A percentile compares a stretch with the other conserved stretches of the same genome.
Evolutionary conservation across 1,140 invertebrate genomes (phyloP).

Genomic region (Orchestia grillus): DNA sequence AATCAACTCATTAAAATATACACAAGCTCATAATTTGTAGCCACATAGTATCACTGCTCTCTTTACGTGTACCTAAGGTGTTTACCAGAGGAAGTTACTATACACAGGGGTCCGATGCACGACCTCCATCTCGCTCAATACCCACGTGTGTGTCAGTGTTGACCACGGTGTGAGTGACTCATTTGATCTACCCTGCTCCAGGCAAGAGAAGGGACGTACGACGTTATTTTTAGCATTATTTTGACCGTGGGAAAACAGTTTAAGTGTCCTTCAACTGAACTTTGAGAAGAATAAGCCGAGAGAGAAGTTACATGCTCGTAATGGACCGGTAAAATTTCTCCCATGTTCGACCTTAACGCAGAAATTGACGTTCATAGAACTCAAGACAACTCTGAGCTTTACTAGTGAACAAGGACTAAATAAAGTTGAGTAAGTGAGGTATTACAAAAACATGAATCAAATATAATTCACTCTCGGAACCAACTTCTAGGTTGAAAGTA

Average conservation of each 20-base stretch:
- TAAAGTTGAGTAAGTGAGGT: background rate
- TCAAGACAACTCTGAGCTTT: background rate
- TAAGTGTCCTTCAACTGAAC: background rate
- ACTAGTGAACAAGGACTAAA: background rate
- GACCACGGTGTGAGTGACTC: background rate
- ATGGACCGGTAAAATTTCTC: background rate
- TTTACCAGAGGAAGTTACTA: background rate
- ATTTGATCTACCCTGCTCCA: background rate
- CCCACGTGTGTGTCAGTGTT: background rate
- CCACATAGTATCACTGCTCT: background rate
- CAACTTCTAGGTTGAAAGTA: background rate
- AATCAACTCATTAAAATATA: too few species aligned
- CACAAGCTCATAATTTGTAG: background rate
- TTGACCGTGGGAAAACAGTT: background rate
- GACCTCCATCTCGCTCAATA: background rate
- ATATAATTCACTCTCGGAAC: background rate
- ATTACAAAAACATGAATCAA: background rate
- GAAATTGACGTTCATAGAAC: background rate
- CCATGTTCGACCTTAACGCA: background rate
- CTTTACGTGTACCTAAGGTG: background rate
- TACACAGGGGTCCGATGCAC: background rate
- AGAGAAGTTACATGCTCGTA: background rate
- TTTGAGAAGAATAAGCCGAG: background rate
- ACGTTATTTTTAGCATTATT: background rate
- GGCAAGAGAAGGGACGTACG: background rate